These are phyloP conservation scores for Semotilus atromaculatus DNA, from an alignment of 2,797 vertebrate genomes.

Conservation along the genomic window DNA sequence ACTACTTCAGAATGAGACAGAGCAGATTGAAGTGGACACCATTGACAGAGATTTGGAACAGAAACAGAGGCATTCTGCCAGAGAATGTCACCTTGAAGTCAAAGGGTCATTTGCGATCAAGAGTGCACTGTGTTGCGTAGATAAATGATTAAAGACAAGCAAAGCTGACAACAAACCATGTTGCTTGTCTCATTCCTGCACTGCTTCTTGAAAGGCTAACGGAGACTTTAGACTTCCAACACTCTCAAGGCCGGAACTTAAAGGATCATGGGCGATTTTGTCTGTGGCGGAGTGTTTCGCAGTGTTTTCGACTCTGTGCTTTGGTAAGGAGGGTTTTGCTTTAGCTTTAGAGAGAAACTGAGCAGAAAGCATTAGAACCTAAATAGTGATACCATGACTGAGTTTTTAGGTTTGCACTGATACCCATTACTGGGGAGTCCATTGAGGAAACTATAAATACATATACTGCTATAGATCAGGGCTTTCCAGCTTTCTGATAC, in stretches of 20 bases:
- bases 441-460: slow-evolving; percentile 1
- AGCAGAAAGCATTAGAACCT: slow-evolving; percentile 3
- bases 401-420: not conserved
- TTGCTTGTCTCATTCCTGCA: slow-evolving; percentile 1
- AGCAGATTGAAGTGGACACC: slow-evolving; percentile 45
- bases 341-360: slow-evolving; percentile 20
- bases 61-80: not conserved
- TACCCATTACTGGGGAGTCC: not conserved
- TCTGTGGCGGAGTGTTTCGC: not conserved
- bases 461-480: not conserved
- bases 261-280: slow-evolving; percentile 14
- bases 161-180: slow-evolving; percentile 33
- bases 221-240: slow-evolving; percentile 4
- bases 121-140: not conserved
- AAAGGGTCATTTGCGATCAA: slow-evolving; percentile 11
- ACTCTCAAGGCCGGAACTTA: not conserved
- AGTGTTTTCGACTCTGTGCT: not conserved
- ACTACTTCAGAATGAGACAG: slow-evolving; percentile 34
- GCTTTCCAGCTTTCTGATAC: not conserved
- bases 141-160: slow-evolving; percentile 32
- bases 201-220: slow-evolving; percentile 29
- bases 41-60: slow-evolving; percentile 32
- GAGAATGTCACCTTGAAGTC: slow-evolving; percentile 30
- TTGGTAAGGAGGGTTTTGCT: slow-evolving; percentile 15
- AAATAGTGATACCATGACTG: not conserved